Evolutionary conservation across 2,888 invertebrate species (phyloP).

Genomic region (Lasioglossum figueresi): DNA sequence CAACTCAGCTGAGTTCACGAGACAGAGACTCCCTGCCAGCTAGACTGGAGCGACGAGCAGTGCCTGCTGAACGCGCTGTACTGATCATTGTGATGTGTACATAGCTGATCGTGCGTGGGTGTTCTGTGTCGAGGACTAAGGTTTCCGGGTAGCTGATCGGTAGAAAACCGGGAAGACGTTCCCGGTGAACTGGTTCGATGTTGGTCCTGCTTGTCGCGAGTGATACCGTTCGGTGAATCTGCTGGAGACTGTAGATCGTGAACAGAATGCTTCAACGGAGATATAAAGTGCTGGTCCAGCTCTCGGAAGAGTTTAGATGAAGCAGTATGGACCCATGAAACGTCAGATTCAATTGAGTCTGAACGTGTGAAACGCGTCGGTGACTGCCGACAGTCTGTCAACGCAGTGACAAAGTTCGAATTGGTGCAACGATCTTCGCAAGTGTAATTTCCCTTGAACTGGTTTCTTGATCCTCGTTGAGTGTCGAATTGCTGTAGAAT

Average conservation of each 20-base stretch:
- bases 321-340: neutral
- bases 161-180: neutral
- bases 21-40: slow-evolving; percentile 75
- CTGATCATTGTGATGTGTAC: slow-evolving; percentile 64
- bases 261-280: neutral
- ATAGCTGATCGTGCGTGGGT: slow-evolving; percentile 11
- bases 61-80: slow-evolving; percentile 81
- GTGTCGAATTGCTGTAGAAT: neutral
- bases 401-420: neutral
- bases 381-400: neutral
- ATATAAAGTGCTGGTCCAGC: neutral
- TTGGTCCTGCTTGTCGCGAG: neutral
- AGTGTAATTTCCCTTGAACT: neutral
- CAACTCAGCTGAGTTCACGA: slow-evolving; percentile 87
- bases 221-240: neutral
- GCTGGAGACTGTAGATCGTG: neutral
- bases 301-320: neutral
- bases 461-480: neutral
- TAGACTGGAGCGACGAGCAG: slow-evolving; percentile 82
- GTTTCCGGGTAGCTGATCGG: neutral
- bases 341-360: neutral
- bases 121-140: neutral
- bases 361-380: neutral
- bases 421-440: neutral
- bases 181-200: neutral